Percentiles rank a stretch among this genome's conserved stretches.
Conservation (phyloP, 2,888 invertebrate genomes). For the Exocentrus adspersus region DNA sequence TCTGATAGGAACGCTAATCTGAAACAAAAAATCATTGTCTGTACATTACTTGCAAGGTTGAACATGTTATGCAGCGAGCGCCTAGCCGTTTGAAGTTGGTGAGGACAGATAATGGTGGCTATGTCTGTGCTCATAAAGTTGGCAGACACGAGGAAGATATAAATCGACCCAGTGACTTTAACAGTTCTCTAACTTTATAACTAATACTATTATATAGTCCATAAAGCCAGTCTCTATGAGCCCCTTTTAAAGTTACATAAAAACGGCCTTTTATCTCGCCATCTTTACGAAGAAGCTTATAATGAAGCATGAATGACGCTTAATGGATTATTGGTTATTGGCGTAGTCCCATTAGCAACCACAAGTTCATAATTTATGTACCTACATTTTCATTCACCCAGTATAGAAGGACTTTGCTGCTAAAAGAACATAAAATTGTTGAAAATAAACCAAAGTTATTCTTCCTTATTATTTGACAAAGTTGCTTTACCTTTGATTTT, state of each 20-base stretch:
- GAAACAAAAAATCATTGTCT: conserved; percentile 10
- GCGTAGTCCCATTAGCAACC: conserved; percentile 7
- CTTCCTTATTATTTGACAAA: too few species aligned
- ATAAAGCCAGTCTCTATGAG: conserved; percentile 48
- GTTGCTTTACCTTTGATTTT: too few species aligned
- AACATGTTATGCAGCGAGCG: conserved; percentile 35
- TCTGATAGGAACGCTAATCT: neutral
- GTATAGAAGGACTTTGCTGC: too few species aligned
- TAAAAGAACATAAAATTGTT: too few species aligned
- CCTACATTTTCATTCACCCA: too few species aligned
- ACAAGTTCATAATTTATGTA: neutral
- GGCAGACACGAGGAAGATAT: conserved; percentile 60
- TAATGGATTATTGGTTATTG: conserved; percentile 23
- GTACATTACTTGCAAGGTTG: conserved; percentile 39
- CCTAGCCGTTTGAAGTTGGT: conserved; percentile 49
- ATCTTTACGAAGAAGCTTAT: conserved; percentile 23
- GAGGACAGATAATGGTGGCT: conserved; percentile 51
- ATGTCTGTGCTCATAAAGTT: conserved; percentile 58
- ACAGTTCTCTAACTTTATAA: conserved; percentile 54
- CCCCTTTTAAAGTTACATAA: conserved; percentile 43
- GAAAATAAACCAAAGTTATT: too few species aligned
- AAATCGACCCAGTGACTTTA: conserved; percentile 61
- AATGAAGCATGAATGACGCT: conserved; percentile 14
- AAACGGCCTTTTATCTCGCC: conserved; percentile 43
- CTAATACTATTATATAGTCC: conserved; percentile 52